Base-by-base conservation (phyloP, 1,140 invertebrate species). In the Helicoverpa zea region DNA sequence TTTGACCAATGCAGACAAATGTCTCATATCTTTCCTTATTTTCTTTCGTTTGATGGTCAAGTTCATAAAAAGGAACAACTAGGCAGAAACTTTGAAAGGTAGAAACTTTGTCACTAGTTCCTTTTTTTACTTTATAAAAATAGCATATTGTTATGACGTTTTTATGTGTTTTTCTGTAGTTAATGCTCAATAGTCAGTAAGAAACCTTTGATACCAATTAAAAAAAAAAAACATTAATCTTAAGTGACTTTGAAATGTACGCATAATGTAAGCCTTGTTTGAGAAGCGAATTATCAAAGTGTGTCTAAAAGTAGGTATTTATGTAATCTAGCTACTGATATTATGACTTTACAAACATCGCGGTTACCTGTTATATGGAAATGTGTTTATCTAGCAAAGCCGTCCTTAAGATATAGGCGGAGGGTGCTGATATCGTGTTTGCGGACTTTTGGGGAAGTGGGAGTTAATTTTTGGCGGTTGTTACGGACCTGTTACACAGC, bases 331-430 rank as follows among this genome's bases (percentile, higher is more conserved):
- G 29, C 63, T 66, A 66, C 63, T 68, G 43, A 66, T 49, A 49
- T 47, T 47, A 43, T 47, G 16, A 49, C 63, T 66, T 49, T 16
- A 49, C 61, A 64, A 64, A 64, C 30, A 66, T 66, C 16, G 43
- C 63, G 47, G 63, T 66, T 49, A 49, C 63, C 35, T 66, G 63
- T 66, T 66, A 47, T 66, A 66, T 66, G 35, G 63, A 49, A 49
- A 49, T 66, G 18, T 49, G 43, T 66, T 49, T 66, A 66, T 66
- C 35, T 66, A 49, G 16, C n/a, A 66, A 70, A 70, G 7, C 47
- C 51, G 49, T 52, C 52, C 51, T 70, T 61, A 12, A 66, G 63
- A 66, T 66, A 16, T 14, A 29, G 12, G 14, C 5, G 11, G 16
- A 51, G 47, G 64, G 49, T 16, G 49, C 47, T 70, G 47, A 52